Evolutionary conservation across 2,113 vertebrate species (phyloP).

Genomic region (Neogale vison): DNA sequence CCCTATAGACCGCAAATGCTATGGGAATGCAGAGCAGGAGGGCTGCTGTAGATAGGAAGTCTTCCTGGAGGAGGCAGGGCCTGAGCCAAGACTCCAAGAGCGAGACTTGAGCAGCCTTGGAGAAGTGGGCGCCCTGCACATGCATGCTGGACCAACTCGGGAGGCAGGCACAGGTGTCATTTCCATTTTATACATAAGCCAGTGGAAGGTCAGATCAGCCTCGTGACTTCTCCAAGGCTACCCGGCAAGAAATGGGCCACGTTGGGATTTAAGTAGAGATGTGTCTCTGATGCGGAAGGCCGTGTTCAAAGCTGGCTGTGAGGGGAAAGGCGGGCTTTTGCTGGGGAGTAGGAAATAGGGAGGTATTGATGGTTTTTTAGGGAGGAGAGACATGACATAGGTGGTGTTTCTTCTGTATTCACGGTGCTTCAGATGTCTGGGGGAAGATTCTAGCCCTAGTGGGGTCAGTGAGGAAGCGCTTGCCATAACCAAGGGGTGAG

Average conservation of each 20-base stretch:
- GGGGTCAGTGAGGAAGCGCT: background rate
- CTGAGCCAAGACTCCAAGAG: background rate
- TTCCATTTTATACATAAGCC: slow-evolving; percentile 13
- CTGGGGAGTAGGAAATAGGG: background rate
- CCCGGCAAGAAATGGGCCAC: background rate
- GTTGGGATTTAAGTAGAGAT: background rate
- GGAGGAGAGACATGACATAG: background rate
- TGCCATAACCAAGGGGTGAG: background rate
- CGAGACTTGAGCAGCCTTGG: background rate
- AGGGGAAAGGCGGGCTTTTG: background rate
- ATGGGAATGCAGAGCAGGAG: background rate
- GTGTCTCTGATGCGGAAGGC: background rate
- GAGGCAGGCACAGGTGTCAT: background rate
- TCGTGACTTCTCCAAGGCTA: background rate
- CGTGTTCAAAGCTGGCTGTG: background rate
- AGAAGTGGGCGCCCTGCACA: background rate
- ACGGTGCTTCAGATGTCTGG: background rate
- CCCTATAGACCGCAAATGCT: background rate
- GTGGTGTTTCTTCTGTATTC: background rate
- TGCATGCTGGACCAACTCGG: background rate
- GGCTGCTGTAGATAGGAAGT: background rate
- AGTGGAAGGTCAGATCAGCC: background rate
- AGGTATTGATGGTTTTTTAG: background rate
- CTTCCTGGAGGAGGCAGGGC: background rate
- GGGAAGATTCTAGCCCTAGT: background rate